Percentiles rank a stretch among this genome's conserved stretches.
These are phyloP conservation scores for Microctenopoma stevenorrisi DNA, from an alignment of 2,797 vertebrate species.

Conservation along the genomic window DNA sequence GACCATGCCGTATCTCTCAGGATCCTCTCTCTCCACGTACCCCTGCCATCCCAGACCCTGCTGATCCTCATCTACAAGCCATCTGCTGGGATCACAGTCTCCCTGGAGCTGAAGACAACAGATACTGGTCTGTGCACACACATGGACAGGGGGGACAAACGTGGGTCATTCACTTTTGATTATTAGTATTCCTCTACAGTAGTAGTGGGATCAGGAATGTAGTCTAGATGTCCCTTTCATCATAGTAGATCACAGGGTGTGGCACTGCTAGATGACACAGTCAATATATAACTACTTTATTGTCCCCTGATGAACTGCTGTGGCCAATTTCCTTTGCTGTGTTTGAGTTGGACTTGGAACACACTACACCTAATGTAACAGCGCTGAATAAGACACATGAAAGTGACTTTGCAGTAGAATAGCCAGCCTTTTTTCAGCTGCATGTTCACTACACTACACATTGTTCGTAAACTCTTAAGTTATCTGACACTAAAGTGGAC, in stretches of 20 bases:
- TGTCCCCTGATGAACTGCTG: too few species aligned
- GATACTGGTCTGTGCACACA: slow-evolving; percentile 62
- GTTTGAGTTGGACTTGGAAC: not conserved
- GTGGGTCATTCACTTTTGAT: slow-evolving; percentile 75
- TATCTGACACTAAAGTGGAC: too few species aligned
- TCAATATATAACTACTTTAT: too few species aligned
- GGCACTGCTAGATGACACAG: too few species aligned
- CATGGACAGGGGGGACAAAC: slow-evolving; percentile 30
- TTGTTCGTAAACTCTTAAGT: not conserved
- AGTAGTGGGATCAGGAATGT: too few species aligned
- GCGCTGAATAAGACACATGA: too few species aligned
- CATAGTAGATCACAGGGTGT: too few species aligned
- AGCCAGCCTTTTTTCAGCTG: not conserved
- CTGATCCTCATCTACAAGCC: slow-evolving; percentile 87
- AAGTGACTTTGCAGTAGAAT: too few species aligned
- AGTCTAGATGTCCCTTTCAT: not conserved
- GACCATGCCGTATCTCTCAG: slow-evolving; percentile 69
- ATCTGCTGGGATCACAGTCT: slow-evolving; percentile 65
- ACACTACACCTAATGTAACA: not conserved
- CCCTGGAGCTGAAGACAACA: slow-evolving; percentile 85
- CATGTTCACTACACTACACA: too few species aligned
- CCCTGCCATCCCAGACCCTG: slow-evolving; percentile 79
- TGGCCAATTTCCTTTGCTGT: too few species aligned
- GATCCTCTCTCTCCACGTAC: slow-evolving; percentile 90
- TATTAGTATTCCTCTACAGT: too few species aligned